Base-by-base conservation (phyloP, 2,888 invertebrate species). In the Argyresthia albistria region DNA sequence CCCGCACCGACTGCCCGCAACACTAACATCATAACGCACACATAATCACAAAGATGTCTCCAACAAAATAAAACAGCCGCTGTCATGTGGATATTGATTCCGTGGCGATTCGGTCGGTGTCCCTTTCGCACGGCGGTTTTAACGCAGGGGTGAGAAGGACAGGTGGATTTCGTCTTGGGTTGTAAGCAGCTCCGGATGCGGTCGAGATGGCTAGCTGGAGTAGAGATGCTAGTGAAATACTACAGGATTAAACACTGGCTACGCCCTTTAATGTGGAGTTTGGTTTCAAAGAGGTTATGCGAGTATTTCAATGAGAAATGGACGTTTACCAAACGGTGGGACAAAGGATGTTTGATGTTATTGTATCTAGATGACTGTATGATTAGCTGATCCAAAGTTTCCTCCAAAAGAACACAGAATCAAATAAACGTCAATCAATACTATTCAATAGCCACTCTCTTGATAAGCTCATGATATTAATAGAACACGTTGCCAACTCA, bases 21-120 rank as follows among this genome's bases (percentile, higher is more conserved):
- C 47, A 47, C 35, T 35, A 35, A 16, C 35, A 35, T 47, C 35
- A 45, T 37, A 39, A 52, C 55, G 25, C 55, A 55, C 55, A 55
- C 55, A 43, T 43, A 45, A 51, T 15, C 60, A 61, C 60, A 66
- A 68, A 76, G 76, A 75, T 77, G 80, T 80, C 77, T 67, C 73
- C 77, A 64, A 66, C 72, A 73, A 77, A 81, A 83, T 80, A 83
- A 82, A 81, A 77, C 78, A 76, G 69, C 67, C 66, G 64, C 64
- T 79, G 80, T 80, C 80, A 79, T 77, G 70, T 74, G 70, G 76
- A 51, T 83, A 84, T 84, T 80, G 84, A 84, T 83, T 84, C 78
- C 51, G 43, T 70, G 69, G 71, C 70, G 74, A 67, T 73, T 70
- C 59, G 58, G 60, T 61, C 35, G 47, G 43, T n/a, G 50, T 51